Evolutionary conservation across 2,113 vertebrate genomes (phyloP).

Genomic region (Callaeas wilsoni): DNA sequence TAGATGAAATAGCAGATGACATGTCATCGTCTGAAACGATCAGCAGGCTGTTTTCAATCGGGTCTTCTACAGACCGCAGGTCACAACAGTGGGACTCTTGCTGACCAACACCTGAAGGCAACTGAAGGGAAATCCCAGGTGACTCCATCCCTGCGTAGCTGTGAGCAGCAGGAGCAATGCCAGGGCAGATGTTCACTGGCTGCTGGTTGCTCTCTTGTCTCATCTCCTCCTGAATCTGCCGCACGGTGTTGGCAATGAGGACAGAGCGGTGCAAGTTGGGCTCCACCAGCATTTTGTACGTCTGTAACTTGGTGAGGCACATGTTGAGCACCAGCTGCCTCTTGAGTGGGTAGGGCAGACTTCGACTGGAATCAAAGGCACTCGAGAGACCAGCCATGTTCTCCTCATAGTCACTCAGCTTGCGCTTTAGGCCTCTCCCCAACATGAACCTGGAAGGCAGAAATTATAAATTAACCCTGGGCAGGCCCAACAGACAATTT

Average conservation of each 20-base stretch:
- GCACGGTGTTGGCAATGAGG: slow-evolving; percentile 83
- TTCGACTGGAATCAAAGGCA: slow-evolving; percentile 69
- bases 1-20: slow-evolving; percentile 70
- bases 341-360: slow-evolving; percentile 75
- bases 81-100: slow-evolving; percentile 57
- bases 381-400: slow-evolving; percentile 67
- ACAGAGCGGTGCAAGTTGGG: slow-evolving; percentile 85
- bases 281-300: slow-evolving; percentile 78
- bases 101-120: slow-evolving; percentile 58
- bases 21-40: slow-evolving; percentile 72
- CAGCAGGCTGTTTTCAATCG: slow-evolving; percentile 57
- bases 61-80: slow-evolving; percentile 27
- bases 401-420: slow-evolving; percentile 82
- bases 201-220: slow-evolving; percentile 61
- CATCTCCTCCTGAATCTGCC: slow-evolving; percentile 84
- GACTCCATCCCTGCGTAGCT: slow-evolving; percentile 56
- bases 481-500: background rate
- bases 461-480: background rate
- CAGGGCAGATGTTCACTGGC: slow-evolving; percentile 40
- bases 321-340: slow-evolving; percentile 84
- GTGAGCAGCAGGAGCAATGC: slow-evolving; percentile 14
- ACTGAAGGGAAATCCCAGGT: slow-evolving; percentile 46
- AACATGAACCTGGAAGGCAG: slow-evolving; percentile 79
- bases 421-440: slow-evolving; percentile 86
- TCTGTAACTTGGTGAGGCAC: slow-evolving; percentile 83